These are phyloP conservation scores for Iphiclides podalirius DNA, from an alignment of 2,888 invertebrate genomes.

Conservation along the genomic window DNA sequence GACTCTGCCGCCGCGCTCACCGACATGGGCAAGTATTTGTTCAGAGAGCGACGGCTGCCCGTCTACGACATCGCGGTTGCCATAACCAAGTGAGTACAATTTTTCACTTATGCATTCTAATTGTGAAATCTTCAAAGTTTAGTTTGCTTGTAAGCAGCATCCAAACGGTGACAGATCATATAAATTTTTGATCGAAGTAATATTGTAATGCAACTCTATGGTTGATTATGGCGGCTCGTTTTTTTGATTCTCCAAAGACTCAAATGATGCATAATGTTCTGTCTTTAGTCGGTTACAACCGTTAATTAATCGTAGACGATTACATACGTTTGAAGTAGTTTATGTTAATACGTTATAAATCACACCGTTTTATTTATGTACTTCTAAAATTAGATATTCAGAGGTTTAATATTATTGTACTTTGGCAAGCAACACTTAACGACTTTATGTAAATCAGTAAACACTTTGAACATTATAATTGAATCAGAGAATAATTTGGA, in stretches of 20 bases:
- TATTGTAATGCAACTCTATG: too few species aligned
- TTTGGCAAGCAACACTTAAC: slow-evolving; percentile 5
- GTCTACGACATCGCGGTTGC: slow-evolving; percentile 98
- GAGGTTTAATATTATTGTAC: slow-evolving; percentile 6
- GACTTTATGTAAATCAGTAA: slow-evolving; percentile 9
- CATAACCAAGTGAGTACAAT: slow-evolving; percentile 97
- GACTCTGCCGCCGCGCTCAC: slow-evolving; percentile 97
- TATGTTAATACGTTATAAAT: background rate
- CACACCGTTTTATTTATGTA: slow-evolving; percentile 13
- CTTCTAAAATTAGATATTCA: slow-evolving; percentile 6
- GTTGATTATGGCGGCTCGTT: too few species aligned
- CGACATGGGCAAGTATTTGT: slow-evolving; percentile 98
- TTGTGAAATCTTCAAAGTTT: too few species aligned
- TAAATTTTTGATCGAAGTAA: too few species aligned
- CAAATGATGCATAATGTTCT: background rate
- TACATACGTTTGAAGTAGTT: background rate
- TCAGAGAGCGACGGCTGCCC: slow-evolving; percentile 94
- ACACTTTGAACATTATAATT: background rate
- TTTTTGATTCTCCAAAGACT: too few species aligned
- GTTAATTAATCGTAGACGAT: background rate
- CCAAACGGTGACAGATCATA: too few species aligned
- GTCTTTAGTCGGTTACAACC: background rate
- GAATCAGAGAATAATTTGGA: too few species aligned
- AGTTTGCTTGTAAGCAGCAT: too few species aligned
- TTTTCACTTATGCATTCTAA: too few species aligned